A percentile compares a stretch with the other conserved stretches of the same genome.
phyloP scores from a whole-genome alignment of 1,140 invertebrate species.

The Tetragonula clypearis region DNA sequence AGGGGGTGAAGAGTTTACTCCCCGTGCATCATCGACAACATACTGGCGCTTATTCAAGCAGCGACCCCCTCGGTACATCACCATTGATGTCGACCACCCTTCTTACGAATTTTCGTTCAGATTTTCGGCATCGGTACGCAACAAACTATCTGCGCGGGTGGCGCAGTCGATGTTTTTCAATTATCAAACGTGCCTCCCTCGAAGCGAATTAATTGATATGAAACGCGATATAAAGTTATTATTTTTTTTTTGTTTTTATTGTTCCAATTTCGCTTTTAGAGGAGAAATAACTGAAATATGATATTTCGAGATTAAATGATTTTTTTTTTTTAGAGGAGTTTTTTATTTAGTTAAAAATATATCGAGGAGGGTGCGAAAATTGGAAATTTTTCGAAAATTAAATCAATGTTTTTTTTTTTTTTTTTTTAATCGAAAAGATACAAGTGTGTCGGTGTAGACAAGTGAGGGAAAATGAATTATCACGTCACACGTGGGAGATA shows the following conservation, averaged over 20 bases:
- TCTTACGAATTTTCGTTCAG: conserved; percentile 45
- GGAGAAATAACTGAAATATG: neutral
- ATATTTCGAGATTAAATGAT: neutral
- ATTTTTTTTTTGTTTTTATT: neutral
- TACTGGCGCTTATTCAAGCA: conserved; percentile 50
- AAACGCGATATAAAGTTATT: neutral
- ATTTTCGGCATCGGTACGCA: conserved; percentile 34
- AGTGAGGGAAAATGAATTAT: neutral
- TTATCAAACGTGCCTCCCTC: neutral
- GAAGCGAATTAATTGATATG: neutral
- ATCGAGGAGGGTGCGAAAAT: neutral
- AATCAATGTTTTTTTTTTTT: neutral
- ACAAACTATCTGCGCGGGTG: neutral
- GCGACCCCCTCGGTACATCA: conserved; percentile 37
- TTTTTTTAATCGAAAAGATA: neutral
- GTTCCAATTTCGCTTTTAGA: no score
- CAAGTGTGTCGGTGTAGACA: neutral
- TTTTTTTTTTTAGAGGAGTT: neutral
- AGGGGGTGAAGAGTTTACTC: conserved; percentile 62
- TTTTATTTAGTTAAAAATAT: neutral
- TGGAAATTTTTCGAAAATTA: neutral
- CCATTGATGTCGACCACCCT: conserved; percentile 57
- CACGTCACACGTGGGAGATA: neutral
- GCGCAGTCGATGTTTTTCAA: neutral
- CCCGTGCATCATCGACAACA: conserved; percentile 53